phyloP scores from a whole-genome alignment of 2,888 invertebrate genomes.

The Trachelus tabidus region DNA sequence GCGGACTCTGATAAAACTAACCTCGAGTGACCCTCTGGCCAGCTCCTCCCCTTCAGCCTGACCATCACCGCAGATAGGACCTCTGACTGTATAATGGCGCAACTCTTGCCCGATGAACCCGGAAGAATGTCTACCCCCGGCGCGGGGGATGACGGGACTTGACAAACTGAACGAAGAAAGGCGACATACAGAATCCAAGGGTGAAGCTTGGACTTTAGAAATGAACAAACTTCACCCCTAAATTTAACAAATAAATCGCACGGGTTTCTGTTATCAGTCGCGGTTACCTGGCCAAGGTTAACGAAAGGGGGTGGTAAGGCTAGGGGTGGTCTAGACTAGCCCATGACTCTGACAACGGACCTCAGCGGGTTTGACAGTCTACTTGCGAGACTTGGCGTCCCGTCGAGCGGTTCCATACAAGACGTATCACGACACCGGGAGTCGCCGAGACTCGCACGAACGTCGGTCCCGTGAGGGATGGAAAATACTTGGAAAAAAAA shows the following conservation, averaged over 20 bases:
- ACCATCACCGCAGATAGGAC: neutral
- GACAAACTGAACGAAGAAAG: no score
- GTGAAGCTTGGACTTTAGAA: neutral
- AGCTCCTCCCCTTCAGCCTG: neutral
- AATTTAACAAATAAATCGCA: neutral
- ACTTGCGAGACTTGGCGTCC: neutral
- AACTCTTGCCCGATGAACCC: neutral
- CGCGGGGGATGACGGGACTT: neutral
- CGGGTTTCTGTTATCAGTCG: neutral
- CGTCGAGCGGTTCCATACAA: neutral
- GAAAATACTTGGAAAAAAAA: neutral
- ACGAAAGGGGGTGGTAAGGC: neutral
- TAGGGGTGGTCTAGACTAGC: neutral
- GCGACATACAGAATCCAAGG: neutral
- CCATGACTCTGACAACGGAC: neutral
- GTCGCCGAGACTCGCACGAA: neutral
- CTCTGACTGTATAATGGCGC: neutral
- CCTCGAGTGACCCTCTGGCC: slow-evolving; percentile 23
- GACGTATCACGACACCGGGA: neutral
- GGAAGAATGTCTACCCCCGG: neutral
- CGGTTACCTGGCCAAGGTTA: neutral
- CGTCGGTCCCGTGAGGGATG: no score
- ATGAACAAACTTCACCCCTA: neutral
- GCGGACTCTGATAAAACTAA: slow-evolving; percentile 47
- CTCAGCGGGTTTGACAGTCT: neutral